These are phyloP conservation scores for Myotis findleyi DNA, from an alignment of 2,797 vertebrate genomes.

Conservation along the genomic window DNA sequence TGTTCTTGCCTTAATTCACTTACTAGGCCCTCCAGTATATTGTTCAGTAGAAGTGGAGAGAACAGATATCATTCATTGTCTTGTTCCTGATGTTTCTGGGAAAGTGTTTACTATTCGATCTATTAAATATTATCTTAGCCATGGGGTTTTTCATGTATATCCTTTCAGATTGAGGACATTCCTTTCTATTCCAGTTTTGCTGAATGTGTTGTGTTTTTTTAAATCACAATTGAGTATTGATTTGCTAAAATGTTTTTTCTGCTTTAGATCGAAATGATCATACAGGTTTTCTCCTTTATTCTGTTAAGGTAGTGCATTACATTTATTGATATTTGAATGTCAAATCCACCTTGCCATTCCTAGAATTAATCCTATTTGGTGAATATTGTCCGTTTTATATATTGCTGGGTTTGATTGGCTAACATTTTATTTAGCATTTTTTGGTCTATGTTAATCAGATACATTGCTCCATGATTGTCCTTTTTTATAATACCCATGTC, in stretches of 20 bases:
- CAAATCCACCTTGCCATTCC: neutral
- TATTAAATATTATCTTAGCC: neutral
- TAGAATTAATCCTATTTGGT: neutral
- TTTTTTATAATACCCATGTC: neutral
- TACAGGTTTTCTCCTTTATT: neutral
- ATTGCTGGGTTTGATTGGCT: neutral
- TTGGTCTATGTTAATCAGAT: neutral
- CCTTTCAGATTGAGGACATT: neutral
- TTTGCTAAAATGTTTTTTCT: neutral
- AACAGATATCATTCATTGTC: neutral
- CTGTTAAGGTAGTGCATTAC: neutral
- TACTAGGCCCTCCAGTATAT: neutral
- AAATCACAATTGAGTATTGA: neutral
- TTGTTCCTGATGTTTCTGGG: neutral
- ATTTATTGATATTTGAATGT: conserved; percentile 12
- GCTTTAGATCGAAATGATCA: neutral
- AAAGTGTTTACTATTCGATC: neutral
- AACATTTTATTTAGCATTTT: neutral
- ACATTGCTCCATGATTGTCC: neutral
- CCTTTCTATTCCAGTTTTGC: neutral
- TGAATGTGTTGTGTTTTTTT: neutral
- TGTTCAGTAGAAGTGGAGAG: neutral
- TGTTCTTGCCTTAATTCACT: neutral
- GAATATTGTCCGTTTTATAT: neutral
- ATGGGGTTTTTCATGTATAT: neutral